Evolutionary conservation across 2,888 invertebrate genomes (phyloP).

Genomic region (Drosophila bunnanda): DNA sequence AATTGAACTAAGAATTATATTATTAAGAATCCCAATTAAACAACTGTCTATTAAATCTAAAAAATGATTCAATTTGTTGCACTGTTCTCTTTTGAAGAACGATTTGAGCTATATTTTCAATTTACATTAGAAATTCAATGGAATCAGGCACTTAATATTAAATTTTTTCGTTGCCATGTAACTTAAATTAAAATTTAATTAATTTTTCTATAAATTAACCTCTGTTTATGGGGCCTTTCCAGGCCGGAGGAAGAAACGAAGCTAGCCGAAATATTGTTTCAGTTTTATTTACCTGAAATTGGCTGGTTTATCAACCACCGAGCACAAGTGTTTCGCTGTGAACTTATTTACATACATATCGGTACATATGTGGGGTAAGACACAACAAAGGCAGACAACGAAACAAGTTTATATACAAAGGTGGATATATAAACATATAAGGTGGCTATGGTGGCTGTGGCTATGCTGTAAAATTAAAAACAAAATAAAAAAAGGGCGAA

Average conservation of each 20-base stretch:
- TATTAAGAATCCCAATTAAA: background rate
- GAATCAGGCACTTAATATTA: no score
- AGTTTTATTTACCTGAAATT: constrained; percentile 71
- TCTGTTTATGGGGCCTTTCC: constrained; percentile 1
- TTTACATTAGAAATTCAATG: background rate
- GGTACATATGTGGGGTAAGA: constrained; percentile 61
- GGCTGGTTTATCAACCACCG: constrained; percentile 69
- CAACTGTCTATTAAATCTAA: background rate
- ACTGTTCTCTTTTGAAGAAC: background rate
- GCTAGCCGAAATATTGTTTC: constrained; percentile 63
- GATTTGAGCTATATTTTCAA: background rate
- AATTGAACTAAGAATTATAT: background rate
- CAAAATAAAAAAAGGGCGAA: constrained; percentile 48
- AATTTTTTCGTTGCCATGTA: no score
- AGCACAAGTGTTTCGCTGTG: constrained; percentile 76
- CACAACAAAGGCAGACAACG: constrained; percentile 41
- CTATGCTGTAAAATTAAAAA: constrained; percentile 59
- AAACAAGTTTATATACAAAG: constrained; percentile 50
- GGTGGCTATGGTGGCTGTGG: constrained; percentile 23
- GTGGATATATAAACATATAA: constrained; percentile 25
- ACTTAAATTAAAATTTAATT: no score
- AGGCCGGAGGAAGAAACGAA: constrained; percentile 4
- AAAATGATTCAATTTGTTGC: background rate
- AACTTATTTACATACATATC: constrained; percentile 57
- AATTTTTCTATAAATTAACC: background rate